Conservation (phyloP, 2,797 vertebrate genomes). For the Picus viridis region DNA sequence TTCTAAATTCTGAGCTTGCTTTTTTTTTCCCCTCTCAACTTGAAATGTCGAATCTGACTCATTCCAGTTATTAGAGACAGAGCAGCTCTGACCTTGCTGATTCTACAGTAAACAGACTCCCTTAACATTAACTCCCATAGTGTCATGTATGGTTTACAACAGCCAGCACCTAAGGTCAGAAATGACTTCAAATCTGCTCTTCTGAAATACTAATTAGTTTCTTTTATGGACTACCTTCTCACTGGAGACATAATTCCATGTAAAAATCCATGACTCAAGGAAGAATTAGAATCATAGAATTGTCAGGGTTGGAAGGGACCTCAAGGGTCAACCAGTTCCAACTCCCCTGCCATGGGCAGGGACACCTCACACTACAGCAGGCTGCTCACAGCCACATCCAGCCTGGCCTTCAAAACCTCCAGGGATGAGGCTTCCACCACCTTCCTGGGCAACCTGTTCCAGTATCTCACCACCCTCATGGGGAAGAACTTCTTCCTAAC, state of each 20-base stretch:
- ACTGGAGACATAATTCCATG: accelerated
- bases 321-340: no score
- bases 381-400: no score
- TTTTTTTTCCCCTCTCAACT: neutral
- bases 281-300: neutral
- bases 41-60: slow-evolving; percentile 46
- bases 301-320: no score
- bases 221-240: neutral
- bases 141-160: neutral
- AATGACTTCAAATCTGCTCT: neutral
- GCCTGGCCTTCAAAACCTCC: no score
- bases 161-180: neutral
- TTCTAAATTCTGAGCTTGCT: slow-evolving; percentile 2
- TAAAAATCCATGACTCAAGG: neutral
- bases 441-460: no score
- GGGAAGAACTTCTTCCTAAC: no score
- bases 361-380: no score
- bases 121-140: neutral
- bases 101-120: slow-evolving; percentile 18
- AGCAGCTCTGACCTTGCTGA: neutral
- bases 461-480: no score
- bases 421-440: no score
- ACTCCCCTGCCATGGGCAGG: no score
- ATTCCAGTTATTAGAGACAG: slow-evolving; percentile 19
- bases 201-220: neutral